Evolutionary conservation across 2,797 vertebrate genomes (phyloP).

Genomic region (Sebastes steindachneri): DNA sequence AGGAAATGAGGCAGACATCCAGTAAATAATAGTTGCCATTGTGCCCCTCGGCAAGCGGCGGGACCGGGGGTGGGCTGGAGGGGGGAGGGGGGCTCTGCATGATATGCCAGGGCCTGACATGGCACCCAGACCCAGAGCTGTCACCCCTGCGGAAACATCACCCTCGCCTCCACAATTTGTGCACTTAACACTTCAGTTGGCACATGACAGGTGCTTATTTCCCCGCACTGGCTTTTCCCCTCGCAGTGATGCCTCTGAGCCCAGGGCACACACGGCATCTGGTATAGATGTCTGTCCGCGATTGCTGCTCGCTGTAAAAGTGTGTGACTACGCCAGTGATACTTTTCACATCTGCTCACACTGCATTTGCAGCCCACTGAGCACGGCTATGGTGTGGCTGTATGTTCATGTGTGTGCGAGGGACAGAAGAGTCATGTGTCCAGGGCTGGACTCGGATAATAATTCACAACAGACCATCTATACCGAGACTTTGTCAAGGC

Average conservation of each 20-base stretch:
- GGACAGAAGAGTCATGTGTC: slow-evolving; percentile 1
- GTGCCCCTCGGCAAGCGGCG: slow-evolving; percentile 69
- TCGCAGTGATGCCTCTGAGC: slow-evolving; percentile 62
- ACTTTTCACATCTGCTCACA: slow-evolving; percentile 60
- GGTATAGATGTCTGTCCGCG: slow-evolving; percentile 70
- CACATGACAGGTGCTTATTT: slow-evolving; percentile 85
- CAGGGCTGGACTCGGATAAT: neutral
- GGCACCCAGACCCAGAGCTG: slow-evolving; percentile 79
- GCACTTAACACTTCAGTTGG: slow-evolving; percentile 86
- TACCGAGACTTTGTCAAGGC: too few relatives aligned
- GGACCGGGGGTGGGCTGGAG: slow-evolving; percentile 26
- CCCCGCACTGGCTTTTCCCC: slow-evolving; percentile 67
- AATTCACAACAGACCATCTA: neutral
- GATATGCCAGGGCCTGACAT: slow-evolving; percentile 78
- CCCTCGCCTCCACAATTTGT: slow-evolving; percentile 82
- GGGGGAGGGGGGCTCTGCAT: slow-evolving; percentile 41
- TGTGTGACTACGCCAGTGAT: slow-evolving; percentile 63
- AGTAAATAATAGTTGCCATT: slow-evolving; percentile 85
- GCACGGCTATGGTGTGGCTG: slow-evolving; percentile 1
- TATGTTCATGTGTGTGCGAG: neutral
- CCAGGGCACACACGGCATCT: slow-evolving; percentile 70
- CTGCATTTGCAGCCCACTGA: slow-evolving; percentile 51
- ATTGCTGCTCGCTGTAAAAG: slow-evolving; percentile 20
- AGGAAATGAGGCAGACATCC: slow-evolving; percentile 84
- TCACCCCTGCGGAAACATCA: slow-evolving; percentile 83